Evolutionary conservation across 2,113 vertebrate genomes (phyloP).

Genomic region (Ardeotis arabs): DNA sequence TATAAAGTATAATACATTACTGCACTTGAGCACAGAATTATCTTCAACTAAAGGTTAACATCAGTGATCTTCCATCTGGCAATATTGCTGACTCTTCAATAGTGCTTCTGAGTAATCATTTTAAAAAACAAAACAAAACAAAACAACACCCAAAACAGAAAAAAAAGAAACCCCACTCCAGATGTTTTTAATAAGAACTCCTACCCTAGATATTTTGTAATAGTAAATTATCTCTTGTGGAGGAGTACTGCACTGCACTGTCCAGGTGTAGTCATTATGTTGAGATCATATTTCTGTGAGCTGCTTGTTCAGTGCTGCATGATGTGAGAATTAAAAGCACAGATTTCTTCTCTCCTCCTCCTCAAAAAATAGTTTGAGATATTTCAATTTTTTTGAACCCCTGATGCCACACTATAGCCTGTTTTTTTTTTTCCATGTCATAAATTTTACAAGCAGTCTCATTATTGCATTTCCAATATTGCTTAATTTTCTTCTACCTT

Average conservation of each 20-base stretch:
- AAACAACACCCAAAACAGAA: background rate
- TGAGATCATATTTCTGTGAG: background rate
- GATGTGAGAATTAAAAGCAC: background rate
- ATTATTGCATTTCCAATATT: slow-evolving; percentile 34
- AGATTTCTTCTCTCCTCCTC: background rate
- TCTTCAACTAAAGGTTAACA: background rate
- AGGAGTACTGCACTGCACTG: background rate
- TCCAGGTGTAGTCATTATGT: background rate
- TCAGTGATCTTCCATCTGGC: background rate
- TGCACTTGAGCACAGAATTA: background rate
- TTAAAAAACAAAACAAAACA: background rate
- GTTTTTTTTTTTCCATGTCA: background rate
- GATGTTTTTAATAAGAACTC: background rate
- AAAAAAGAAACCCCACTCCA: background rate
- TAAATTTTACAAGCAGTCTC: background rate
- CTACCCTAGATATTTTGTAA: background rate
- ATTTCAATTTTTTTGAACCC: background rate
- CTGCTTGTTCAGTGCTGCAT: background rate
- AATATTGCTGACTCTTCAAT: background rate
- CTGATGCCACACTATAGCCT: background rate
- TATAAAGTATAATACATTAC: background rate
- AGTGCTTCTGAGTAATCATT: background rate
- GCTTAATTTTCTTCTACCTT: slow-evolving; percentile 37
- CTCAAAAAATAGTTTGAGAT: background rate
- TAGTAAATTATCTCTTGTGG: background rate